Evolutionary conservation across 2,113 vertebrate genomes (phyloP).

Genomic region (Sturnira hondurensis): DNA sequence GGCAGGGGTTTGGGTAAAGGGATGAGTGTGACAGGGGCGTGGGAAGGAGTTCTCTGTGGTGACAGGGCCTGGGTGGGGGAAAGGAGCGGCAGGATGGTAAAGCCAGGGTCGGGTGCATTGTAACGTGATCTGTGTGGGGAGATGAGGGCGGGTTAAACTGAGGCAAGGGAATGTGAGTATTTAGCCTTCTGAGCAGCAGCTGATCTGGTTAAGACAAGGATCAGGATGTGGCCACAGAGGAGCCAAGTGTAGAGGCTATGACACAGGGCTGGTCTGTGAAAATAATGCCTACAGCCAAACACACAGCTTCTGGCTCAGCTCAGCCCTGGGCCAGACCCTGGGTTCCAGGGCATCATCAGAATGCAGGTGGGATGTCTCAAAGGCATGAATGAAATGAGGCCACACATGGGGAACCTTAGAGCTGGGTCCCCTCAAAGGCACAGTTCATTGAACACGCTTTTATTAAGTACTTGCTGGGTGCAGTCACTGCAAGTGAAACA

Average conservation of each 20-base stretch:
- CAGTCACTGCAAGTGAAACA: background rate
- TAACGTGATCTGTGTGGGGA: background rate
- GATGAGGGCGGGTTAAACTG: background rate
- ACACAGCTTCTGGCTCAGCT: background rate
- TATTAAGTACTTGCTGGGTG: background rate
- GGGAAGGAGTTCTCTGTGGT: background rate
- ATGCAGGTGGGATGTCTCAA: background rate
- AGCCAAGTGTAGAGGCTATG: background rate
- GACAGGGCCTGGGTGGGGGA: background rate
- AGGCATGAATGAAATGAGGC: background rate
- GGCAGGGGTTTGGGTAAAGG: background rate
- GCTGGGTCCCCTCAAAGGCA: background rate
- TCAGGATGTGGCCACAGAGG: background rate
- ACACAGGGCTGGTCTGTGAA: background rate
- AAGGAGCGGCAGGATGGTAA: background rate
- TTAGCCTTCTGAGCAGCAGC: background rate
- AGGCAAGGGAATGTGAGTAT: background rate
- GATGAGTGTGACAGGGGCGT: background rate
- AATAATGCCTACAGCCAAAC: rapidly evolving
- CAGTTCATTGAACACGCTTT: background rate
- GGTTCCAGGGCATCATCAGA: background rate
- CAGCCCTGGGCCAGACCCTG: too few species aligned
- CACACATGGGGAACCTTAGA: background rate
- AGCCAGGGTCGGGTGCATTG: background rate
- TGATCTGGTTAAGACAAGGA: constrained; percentile 37